Evolutionary conservation across 1,140 invertebrate species (phyloP).

Genomic region (Caerostris extrusa): DNA sequence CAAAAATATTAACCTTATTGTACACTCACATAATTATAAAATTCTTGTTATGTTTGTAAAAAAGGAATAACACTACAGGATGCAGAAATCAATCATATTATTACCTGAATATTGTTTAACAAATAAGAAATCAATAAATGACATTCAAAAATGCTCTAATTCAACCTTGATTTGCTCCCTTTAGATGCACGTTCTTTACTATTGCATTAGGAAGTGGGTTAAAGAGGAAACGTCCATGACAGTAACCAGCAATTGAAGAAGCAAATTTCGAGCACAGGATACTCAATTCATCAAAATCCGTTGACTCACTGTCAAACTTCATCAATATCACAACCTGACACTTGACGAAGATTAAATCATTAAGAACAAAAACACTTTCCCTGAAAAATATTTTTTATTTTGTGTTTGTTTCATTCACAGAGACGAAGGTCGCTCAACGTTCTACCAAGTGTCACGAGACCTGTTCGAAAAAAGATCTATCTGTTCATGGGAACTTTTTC

Average conservation of each 20-base stretch:
- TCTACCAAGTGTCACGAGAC: background rate
- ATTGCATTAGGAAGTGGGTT: background rate
- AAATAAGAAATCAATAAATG: background rate
- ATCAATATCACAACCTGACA: conserved; percentile 12
- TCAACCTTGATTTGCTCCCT: background rate
- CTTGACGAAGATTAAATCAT: background rate
- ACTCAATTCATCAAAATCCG: background rate
- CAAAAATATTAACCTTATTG: too few species aligned
- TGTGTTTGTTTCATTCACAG: background rate
- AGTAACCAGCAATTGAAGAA: background rate
- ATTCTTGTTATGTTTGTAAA: too few species aligned
- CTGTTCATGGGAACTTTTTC: background rate
- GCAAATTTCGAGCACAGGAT: background rate
- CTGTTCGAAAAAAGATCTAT: background rate
- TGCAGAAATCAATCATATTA: too few species aligned
- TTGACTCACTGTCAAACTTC: background rate
- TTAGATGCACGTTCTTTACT: background rate
- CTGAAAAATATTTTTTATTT: conserved; percentile 28
- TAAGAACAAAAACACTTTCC: conserved; percentile 18
- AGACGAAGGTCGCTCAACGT: background rate
- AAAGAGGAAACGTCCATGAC: conserved; percentile 25
- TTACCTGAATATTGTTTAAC: background rate
- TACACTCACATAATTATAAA: too few species aligned
- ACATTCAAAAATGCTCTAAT: background rate
- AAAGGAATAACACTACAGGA: too few species aligned